Conservation (phyloP, 1,140 invertebrate species). For the Drosophila sechellia region DNA sequence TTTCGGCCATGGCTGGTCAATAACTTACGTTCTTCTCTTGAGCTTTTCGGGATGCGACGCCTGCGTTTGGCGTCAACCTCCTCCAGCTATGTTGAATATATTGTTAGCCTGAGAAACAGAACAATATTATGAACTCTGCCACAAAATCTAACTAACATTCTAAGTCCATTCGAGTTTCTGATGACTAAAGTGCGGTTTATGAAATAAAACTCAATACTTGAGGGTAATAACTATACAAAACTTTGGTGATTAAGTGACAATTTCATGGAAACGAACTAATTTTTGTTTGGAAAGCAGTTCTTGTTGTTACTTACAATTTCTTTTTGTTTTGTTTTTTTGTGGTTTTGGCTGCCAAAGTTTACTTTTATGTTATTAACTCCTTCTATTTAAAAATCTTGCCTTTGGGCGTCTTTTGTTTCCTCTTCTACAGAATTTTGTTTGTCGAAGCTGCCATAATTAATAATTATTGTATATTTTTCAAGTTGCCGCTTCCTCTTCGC, state of each 20-base stretch:
- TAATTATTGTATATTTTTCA: constrained; percentile 7
- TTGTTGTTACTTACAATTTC: constrained; percentile 2
- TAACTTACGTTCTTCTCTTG: not conserved
- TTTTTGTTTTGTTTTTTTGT: not conserved
- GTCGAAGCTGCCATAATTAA: not conserved
- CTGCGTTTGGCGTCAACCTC: not conserved
- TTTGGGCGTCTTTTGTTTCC: constrained; percentile 5
- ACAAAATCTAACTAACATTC: too few relatives aligned
- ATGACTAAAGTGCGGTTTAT: too few relatives aligned
- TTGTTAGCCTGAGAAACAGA: not conserved
- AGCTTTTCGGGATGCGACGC: constrained; percentile 1
- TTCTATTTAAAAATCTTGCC: not conserved
- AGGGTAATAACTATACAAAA: too few relatives aligned
- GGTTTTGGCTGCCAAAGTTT: not conserved
- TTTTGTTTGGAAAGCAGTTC: too few relatives aligned
- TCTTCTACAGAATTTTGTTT: not conserved
- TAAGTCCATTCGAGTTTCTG: too few relatives aligned
- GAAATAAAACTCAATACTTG: too few relatives aligned
- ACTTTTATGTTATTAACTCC: too few relatives aligned
- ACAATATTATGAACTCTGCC: not conserved
- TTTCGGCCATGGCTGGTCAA: too few relatives aligned
- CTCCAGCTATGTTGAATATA: not conserved
- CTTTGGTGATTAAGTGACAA: too few relatives aligned
- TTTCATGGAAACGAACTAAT: too few relatives aligned
- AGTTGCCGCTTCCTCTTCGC: not conserved